These are phyloP conservation scores for Nymphalis polychloros DNA, from an alignment of 2,888 invertebrate genomes.

Conservation along the genomic window DNA sequence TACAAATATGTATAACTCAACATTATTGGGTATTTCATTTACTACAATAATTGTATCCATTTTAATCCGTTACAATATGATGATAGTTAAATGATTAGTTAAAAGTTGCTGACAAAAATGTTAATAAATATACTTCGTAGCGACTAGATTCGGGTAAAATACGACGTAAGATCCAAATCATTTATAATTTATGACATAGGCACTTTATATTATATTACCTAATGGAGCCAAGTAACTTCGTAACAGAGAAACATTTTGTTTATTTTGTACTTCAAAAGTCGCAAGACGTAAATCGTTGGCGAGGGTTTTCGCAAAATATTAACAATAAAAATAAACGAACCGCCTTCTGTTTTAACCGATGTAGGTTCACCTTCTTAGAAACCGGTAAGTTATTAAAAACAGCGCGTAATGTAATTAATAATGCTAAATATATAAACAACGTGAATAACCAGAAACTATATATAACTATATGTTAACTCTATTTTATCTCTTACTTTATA, in stretches of 20 bases:
- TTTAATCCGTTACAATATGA: background rate
- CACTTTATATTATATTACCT: background rate
- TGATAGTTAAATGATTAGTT: background rate
- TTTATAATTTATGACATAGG: background rate
- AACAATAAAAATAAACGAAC: constrained; percentile 13
- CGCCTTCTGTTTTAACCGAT: constrained; percentile 14
- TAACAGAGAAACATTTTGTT: background rate
- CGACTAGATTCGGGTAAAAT: constrained; percentile 3
- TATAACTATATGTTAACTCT: no score
- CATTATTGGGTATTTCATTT: background rate
- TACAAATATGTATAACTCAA: background rate
- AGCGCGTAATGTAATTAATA: constrained; percentile 5
- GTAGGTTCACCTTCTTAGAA: constrained; percentile 15
- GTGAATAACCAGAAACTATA: background rate
- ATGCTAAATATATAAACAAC: constrained; percentile 5
- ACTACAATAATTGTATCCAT: background rate
- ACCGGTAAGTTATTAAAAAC: constrained; percentile 15
- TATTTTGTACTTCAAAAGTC: background rate
- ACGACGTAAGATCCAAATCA: background rate
- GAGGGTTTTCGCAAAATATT: constrained; percentile 9
- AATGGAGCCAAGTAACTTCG: background rate
- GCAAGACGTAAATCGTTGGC: background rate
- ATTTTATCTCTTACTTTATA: no score
- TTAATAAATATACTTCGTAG: background rate
- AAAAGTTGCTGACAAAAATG: background rate